These are phyloP conservation scores for Zeuzera pyrina DNA, from an alignment of 2,888 invertebrate genomes.

Conservation along the genomic window DNA sequence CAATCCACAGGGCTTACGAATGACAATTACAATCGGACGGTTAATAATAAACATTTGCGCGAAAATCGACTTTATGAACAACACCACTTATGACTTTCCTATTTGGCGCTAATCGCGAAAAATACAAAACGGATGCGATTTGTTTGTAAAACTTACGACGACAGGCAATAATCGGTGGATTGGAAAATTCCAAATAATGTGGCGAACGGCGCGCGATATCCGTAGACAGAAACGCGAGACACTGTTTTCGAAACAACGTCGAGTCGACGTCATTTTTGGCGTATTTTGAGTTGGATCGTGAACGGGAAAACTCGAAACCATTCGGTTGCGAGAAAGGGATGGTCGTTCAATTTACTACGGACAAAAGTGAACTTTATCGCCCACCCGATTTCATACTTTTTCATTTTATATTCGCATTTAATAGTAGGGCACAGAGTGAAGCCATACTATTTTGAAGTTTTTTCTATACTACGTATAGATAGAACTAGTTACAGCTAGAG, in stretches of 20 bases:
- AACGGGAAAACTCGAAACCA: conserved; percentile 71
- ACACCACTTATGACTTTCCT: conserved; percentile 57
- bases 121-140: conserved; percentile 63
- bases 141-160: conserved; percentile 66
- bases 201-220: conserved; percentile 55
- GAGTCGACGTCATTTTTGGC: conserved; percentile 70
- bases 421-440: conserved; percentile 43
- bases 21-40: conserved; percentile 39
- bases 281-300: conserved; percentile 71
- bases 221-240: conserved; percentile 60
- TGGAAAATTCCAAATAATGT: conserved; percentile 76
- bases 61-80: conserved; percentile 43
- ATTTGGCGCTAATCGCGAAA: conserved; percentile 64
- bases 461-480: conserved; percentile 53
- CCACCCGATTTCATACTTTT: conserved; percentile 34
- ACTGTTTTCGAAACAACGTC: conserved; percentile 69
- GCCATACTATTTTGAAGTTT: conserved; percentile 70
- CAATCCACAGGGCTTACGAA: conserved; percentile 9
- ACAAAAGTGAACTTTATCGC: conserved; percentile 51
- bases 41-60: conserved; percentile 26
- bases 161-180: conserved; percentile 68
- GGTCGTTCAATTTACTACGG: conserved; percentile 26
- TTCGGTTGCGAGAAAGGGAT: conserved; percentile 62
- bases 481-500: conserved; percentile 33
- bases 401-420: conserved; percentile 41